Evolutionary conservation across 2,113 vertebrate genomes (phyloP).

Genomic region (Platichthys stellatus): DNA sequence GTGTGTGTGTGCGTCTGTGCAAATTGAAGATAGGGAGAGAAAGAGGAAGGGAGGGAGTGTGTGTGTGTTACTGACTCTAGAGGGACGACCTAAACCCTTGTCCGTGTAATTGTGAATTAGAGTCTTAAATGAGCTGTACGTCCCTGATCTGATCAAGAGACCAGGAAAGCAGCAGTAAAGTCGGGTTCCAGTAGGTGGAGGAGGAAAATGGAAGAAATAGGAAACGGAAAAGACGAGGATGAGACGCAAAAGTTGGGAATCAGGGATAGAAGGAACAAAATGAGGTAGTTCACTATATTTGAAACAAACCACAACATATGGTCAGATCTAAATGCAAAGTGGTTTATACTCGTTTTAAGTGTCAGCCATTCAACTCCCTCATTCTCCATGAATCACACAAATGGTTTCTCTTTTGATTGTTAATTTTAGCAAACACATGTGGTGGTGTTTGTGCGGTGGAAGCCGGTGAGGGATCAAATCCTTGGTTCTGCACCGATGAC

Average conservation of each 20-base stretch:
- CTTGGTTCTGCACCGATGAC: neutral
- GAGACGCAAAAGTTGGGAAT: no score
- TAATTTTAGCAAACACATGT: neutral
- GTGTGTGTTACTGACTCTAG: conserved; percentile 22
- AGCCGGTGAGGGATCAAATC: neutral
- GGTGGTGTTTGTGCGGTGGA: neutral
- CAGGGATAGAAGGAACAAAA: neutral
- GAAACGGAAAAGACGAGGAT: neutral
- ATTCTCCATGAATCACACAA: neutral
- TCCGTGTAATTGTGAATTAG: conserved; percentile 74
- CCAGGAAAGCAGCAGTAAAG: neutral
- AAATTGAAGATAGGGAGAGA: no score
- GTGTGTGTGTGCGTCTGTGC: neutral
- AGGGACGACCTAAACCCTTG: conserved; percentile 54
- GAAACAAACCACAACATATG: neutral
- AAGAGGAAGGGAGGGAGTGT: neutral
- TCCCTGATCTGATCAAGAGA: conserved; percentile 39
- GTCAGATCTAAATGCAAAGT: neutral
- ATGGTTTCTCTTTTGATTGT: neutral
- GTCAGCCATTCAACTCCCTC: neutral
- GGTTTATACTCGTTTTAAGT: neutral
- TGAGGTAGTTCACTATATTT: neutral
- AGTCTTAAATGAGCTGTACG: conserved; percentile 65
- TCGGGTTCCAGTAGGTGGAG: neutral
- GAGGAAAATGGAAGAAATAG: neutral